Base-by-base conservation (phyloP, 2,797 vertebrate genomes). In the Aplochiton taeniatus region DNA sequence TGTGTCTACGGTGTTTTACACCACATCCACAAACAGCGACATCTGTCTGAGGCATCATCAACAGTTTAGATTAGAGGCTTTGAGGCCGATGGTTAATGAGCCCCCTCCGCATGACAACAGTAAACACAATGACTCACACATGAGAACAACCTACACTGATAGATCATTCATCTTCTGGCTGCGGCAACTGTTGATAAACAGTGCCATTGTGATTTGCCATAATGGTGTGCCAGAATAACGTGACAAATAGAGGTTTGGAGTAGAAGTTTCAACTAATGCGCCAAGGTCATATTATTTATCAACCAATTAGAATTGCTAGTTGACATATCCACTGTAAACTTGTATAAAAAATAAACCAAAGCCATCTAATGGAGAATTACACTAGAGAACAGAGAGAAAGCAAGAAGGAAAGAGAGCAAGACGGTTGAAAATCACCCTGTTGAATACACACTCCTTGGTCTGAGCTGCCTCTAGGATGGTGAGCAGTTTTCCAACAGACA, bases 151-250 rank as follows among this genome's bases (percentile, higher is more conserved):
- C n/a, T 58, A 16, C 9, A 8, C 19, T 9, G 18, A 7, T 44
- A 58, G 1, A 11, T 59, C 49, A 57, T 41, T 67, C 64, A 47
- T 9, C 9, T 67, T 60, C 55, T 71, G 57, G 56, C 54, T 1
- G 17, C 62, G 59, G 16, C 56, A 55, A 49, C 53, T 74, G 70
- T 75, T 73, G 57, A 79, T 82, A 75, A 77, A 75, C 70, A 75
- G 54, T 60, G 52, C 41, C 61, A 69, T 45, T 8, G 43, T 66
- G 64, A 70, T 63, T 53, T 67, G 53, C 62, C 53, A 44, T 42
- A 43, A 58, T 45, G 14, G 18, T 4, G 52, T 54, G 52, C 52
- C 11, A 20, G 18, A n/a, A 18, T 6, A 2, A 31, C 31, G 4
- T 19, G 20, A 54, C 11, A 54, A 4, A 53, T 18, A 11, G 10